Base-by-base conservation (phyloP, 2,113 vertebrate species). In the Cyrtonyx montezumae region DNA sequence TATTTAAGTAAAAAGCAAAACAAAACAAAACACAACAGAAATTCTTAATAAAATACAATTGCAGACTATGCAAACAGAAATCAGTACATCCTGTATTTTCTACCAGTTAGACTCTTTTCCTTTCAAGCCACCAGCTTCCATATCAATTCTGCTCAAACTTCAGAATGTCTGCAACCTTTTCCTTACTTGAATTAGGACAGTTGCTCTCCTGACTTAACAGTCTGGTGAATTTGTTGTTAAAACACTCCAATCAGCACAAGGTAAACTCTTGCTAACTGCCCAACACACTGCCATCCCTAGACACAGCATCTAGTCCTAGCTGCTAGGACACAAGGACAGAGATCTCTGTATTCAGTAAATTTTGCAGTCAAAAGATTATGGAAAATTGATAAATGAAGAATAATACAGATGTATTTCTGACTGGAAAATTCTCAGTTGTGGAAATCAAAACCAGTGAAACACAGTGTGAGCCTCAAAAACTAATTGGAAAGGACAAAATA, bases 131-230 rank as follows among this genome's bases (percentile, higher is more conserved):
- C 25, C 67, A 84, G 51, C 23, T 30, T 53, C 45, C 13, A 4
- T 11, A 59, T 62, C 82, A 89, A 51, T 71, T 91, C 46, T 86
- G n/a, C 43, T 55, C 58, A 56, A 46, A 37, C 83, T 42, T 85
- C 84, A 80, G 46, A 55, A 43, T 4, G 56, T 16, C 18, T 48
- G 22, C 9, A 56, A 11, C 34, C 4, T 67, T 70, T 8, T 62
- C 84, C 45, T 79, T 36, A 49, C n/a, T 25, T 53, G 21, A 73
- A 69, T 34, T 20, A 78, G 66, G 21, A 80, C 51, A 46, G 32
- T 37, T 26, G 18, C 20, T 63, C 80, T 63, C 87, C 34, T 78
- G 56, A 61, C 13, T 49, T 36, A 70, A 37, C 25, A 28, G 67
- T 15, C 53, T 23, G 51, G 12, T 63, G 34, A 91, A 37, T 22